Conservation (phyloP, 2,888 invertebrate genomes). For the Eueremaeus valkanovi region DNA sequence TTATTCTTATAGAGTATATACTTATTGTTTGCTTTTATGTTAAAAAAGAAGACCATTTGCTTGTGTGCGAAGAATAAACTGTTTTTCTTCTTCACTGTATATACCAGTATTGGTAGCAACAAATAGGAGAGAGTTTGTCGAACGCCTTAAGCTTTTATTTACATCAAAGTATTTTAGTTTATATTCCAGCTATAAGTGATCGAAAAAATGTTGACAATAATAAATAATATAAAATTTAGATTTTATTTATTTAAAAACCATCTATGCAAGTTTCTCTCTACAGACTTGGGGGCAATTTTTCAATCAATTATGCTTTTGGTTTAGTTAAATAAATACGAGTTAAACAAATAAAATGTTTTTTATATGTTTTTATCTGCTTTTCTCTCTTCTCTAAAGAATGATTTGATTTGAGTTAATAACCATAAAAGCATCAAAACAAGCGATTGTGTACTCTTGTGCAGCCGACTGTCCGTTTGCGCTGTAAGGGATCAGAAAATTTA, state of each 20-base stretch:
- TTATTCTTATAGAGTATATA: background rate
- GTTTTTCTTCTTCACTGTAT: background rate
- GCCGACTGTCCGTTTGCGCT: background rate
- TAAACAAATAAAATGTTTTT: background rate
- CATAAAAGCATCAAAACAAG: background rate
- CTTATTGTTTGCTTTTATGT: background rate
- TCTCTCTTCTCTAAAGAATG: background rate
- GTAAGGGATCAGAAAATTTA: constrained; percentile 7
- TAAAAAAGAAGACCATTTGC: background rate
- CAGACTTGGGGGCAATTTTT: background rate
- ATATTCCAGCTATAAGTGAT: background rate
- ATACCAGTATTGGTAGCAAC: background rate
- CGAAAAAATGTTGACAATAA: background rate
- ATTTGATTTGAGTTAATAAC: constrained; percentile 33
- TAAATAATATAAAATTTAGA: background rate
- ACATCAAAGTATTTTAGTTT: background rate
- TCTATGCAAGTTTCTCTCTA: background rate
- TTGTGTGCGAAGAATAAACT: background rate
- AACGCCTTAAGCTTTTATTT: background rate
- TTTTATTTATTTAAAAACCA: constrained; percentile 23
- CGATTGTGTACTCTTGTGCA: background rate
- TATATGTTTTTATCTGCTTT: background rate
- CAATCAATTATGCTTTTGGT: constrained; percentile 18
- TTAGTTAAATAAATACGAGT: background rate
- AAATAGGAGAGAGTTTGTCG: background rate